phyloP scores from a whole-genome alignment of 2,797 vertebrate genomes.

The Silurus aristotelis region DNA sequence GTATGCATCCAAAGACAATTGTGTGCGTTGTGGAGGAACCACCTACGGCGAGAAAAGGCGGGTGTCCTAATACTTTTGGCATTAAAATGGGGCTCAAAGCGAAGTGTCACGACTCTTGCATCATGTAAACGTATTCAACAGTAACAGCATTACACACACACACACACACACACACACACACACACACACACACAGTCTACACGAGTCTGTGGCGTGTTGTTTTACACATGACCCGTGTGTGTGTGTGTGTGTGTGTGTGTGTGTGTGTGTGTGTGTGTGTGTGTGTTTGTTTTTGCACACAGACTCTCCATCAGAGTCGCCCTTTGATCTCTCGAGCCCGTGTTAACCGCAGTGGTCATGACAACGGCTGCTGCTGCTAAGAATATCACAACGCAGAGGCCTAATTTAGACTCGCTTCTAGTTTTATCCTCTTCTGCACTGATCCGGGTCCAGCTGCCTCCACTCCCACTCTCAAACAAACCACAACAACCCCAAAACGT shows the following conservation, averaged over 20 bases:
- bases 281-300: slow-evolving; percentile 16
- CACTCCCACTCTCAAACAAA: not conserved
- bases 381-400: slow-evolving; percentile 39
- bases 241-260: slow-evolving; percentile 6
- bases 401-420: slow-evolving; percentile 42
- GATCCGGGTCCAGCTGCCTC: slow-evolving; percentile 35
- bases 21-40: too few species aligned
- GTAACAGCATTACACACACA: not conserved
- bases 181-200: slow-evolving; percentile 1
- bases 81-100: too few species aligned
- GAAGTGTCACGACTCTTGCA: not conserved
- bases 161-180: not conserved
- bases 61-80: too few species aligned
- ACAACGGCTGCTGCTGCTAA: slow-evolving; percentile 46
- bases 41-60: too few species aligned
- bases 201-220: slow-evolving; percentile 19
- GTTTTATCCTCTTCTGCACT: slow-evolving; percentile 37
- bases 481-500: too few species aligned
- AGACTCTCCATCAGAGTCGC: slow-evolving; percentile 32
- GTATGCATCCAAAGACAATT: too few species aligned
- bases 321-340: slow-evolving; percentile 50
- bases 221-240: slow-evolving; percentile 12
- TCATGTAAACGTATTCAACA: too few species aligned
- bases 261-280: slow-evolving; percentile 6
- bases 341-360: slow-evolving; percentile 51